Evolutionary conservation across 2,113 vertebrate species (phyloP).

Genomic region (Spilogale gracilis): DNA sequence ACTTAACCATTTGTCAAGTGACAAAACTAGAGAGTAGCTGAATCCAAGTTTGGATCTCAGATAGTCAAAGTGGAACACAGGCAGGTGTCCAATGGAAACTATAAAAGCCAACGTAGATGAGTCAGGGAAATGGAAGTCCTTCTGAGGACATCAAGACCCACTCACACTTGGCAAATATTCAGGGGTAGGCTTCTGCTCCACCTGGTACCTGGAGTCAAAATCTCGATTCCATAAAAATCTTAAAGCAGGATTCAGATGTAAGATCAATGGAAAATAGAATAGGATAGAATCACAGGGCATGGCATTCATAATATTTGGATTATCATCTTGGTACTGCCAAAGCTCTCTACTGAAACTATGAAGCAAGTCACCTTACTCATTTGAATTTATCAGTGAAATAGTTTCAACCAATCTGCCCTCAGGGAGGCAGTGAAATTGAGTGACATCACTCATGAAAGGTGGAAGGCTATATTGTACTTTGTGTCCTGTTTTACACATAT

Average conservation of each 20-base stretch:
- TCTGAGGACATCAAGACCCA: background rate
- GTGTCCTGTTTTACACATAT: background rate
- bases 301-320: background rate
- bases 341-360: conserved; percentile 38
- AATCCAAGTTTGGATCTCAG: background rate
- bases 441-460: conserved; percentile 7
- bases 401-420: conserved; percentile 28
- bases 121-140: conserved; percentile 21
- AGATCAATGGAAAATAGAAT: background rate
- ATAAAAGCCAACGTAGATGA: background rate
- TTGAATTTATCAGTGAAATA: conserved; percentile 8
- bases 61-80: background rate
- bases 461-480: background rate
- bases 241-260: background rate
- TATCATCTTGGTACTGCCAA: background rate
- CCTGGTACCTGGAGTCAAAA: background rate
- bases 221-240: background rate
- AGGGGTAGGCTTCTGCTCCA: background rate
- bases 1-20: background rate
- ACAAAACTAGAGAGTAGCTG: background rate
- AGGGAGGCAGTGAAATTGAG: background rate
- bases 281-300: background rate
- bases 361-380: background rate
- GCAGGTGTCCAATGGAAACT: background rate
- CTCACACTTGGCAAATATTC: background rate